These are phyloP conservation scores for Malthinus seriepunctatus DNA, from an alignment of 2,888 invertebrate species.

Conservation along the genomic window DNA sequence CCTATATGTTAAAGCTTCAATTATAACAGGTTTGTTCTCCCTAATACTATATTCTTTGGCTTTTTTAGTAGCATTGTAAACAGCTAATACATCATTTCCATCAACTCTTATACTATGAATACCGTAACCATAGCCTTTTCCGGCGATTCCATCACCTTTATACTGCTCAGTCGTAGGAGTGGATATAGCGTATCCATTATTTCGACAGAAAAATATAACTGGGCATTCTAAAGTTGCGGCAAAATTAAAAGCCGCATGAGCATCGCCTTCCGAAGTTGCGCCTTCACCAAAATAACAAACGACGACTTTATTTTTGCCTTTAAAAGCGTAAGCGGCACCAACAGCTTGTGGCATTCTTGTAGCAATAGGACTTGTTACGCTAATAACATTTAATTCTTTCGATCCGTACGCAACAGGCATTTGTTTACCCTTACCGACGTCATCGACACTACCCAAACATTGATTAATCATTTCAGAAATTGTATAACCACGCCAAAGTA, in stretches of 20 bases:
- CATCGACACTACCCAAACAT: conserved; percentile 91
- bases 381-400: conserved; percentile 82
- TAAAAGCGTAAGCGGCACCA: conserved; percentile 94
- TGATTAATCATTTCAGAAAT: conserved; percentile 90
- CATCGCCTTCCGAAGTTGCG: conserved; percentile 98
- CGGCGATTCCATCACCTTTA: conserved; percentile 93
- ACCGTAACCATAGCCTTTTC: conserved; percentile 88
- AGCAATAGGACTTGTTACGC: conserved; percentile 89
- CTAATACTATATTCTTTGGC: conserved; percentile 75
- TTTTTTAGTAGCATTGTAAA: conserved; percentile 83
- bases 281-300: conserved; percentile 92
- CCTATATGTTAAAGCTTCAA: conserved; percentile 98
- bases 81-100: conserved; percentile 95
- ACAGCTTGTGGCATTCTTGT: conserved; percentile 99
- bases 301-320: conserved; percentile 66
- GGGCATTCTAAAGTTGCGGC: conserved; percentile 95
- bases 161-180: conserved; percentile 94
- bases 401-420: conserved; percentile 99
- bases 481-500: conserved; percentile 89
- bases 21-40: conserved; percentile 84
- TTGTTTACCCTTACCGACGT: conserved; percentile 86
- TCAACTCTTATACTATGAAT: conserved; percentile 89
- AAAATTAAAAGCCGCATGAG: conserved; percentile 98
- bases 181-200: conserved; percentile 98
- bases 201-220: conserved; percentile 93